phyloP scores from a whole-genome alignment of 2,888 invertebrate genomes.

The Rhynchonema sp. region DNA sequence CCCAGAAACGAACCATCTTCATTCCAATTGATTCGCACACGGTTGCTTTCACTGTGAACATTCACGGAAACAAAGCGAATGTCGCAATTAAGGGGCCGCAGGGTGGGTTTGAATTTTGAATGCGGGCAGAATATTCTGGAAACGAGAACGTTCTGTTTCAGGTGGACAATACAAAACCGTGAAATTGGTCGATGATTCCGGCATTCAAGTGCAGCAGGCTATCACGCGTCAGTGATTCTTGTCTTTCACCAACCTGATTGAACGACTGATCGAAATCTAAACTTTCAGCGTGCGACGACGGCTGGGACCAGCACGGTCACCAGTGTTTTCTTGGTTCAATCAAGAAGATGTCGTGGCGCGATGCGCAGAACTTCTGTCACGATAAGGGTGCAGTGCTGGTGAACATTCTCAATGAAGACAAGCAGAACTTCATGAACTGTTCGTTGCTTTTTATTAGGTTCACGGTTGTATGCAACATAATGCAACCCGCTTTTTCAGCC shows the following conservation, averaged over 20 bases:
- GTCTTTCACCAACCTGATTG: too few relatives aligned
- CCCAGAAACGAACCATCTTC: neutral
- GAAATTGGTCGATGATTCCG: neutral
- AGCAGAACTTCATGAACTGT: neutral
- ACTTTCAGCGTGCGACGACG: neutral
- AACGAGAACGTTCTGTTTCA: too few relatives aligned
- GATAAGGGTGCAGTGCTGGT: neutral
- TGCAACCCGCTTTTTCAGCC: neutral
- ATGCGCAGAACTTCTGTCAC: neutral
- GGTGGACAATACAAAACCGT: neutral
- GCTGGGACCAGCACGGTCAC: neutral
- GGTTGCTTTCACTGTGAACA: neutral
- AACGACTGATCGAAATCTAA: neutral
- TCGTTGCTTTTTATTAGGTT: too few relatives aligned
- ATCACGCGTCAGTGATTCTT: neutral
- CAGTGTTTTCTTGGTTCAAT: neutral
- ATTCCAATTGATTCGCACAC: neutral
- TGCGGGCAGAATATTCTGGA: too few relatives aligned
- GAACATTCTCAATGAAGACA: neutral
- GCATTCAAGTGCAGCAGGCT: neutral
- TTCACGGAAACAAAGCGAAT: neutral
- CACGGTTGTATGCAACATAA: too few relatives aligned
- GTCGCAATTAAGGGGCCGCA: too few relatives aligned
- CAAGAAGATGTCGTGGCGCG: neutral
- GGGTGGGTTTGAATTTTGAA: too few relatives aligned